Percentiles rank a stretch among this genome's conserved stretches.
Evolutionary conservation across 1,140 invertebrate species (phyloP).

Genomic region (Artemia franciscana): DNA sequence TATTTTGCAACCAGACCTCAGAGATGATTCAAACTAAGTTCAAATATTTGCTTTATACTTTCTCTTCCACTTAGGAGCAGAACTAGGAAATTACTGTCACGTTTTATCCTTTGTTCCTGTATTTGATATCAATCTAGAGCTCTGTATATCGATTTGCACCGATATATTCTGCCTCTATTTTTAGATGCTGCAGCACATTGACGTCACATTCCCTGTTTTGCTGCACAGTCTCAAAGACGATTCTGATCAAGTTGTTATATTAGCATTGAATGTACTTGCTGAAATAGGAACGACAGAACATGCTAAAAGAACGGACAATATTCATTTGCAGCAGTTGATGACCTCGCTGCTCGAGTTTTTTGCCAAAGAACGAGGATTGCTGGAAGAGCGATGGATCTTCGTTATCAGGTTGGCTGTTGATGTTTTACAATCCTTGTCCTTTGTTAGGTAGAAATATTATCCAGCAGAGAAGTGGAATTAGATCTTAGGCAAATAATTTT

Average conservation of each 20-base stretch:
- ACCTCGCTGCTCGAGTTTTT: slow-evolving; percentile 62
- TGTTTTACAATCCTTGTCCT: too few relatives aligned
- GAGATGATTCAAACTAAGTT: too few relatives aligned
- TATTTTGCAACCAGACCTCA: too few relatives aligned
- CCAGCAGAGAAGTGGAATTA: too few relatives aligned
- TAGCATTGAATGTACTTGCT: slow-evolving; percentile 67
- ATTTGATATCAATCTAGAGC: too few relatives aligned
- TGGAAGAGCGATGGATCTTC: slow-evolving; percentile 77
- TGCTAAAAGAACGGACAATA: slow-evolving; percentile 17
- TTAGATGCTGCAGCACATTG: slow-evolving; percentile 61
- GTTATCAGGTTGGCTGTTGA: slow-evolving; percentile 58
- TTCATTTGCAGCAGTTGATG: slow-evolving; percentile 72
- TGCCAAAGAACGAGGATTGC: slow-evolving; percentile 51
- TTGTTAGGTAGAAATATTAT: too few relatives aligned
- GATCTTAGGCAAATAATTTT: too few relatives aligned
- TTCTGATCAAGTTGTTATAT: slow-evolving; percentile 77
- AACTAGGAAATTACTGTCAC: too few relatives aligned
- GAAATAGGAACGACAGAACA: slow-evolving; percentile 36
- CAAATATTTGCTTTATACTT: too few relatives aligned
- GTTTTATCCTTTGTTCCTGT: too few relatives aligned
- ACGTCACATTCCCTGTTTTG: slow-evolving; percentile 59
- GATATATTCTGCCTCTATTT: slow-evolving; percentile 8
- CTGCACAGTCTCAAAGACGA: slow-evolving; percentile 62
- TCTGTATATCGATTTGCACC: too few relatives aligned
- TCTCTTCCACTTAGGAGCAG: too few relatives aligned